Percentiles rank a stretch among this genome's conserved stretches.
These are phyloP conservation scores for Hymenochirus boettgeri DNA, from an alignment of 2,113 vertebrate genomes.

Conservation along the genomic window DNA sequence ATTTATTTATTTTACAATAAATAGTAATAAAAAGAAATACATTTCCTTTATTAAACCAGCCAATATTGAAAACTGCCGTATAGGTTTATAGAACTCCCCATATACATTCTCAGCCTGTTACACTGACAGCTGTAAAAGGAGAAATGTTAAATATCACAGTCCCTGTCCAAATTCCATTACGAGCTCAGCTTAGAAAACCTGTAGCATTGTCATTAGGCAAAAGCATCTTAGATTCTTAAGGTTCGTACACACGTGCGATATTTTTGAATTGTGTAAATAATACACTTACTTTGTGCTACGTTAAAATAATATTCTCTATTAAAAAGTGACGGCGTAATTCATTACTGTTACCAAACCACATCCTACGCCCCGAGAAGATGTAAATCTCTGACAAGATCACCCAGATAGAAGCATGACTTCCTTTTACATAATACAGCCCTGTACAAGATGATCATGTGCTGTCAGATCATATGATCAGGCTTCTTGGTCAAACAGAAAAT, in stretches of 20 bases:
- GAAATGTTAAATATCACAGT: conserved; percentile 13
- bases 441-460: conserved; percentile 71
- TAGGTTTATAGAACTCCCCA: no score
- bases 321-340: no score
- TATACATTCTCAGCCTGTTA: no score
- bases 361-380: background rate
- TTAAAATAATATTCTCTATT: no score
- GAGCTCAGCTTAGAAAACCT: background rate
- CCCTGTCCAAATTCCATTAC: conserved; percentile 4
- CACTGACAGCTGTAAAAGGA: background rate
- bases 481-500: conserved; percentile 53
- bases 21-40: no score
- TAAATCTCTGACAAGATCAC: background rate
- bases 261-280: no score
- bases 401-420: conserved; percentile 14
- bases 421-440: conserved; percentile 41
- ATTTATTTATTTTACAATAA: background rate
- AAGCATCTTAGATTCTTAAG: background rate
- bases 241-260: background rate
- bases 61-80: no score
- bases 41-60: no score
- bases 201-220: background rate
- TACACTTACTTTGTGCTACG: no score
- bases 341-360: no score
- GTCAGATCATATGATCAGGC: conserved; percentile 78